These are phyloP conservation scores for Andrena chrysosceles DNA, from an alignment of 2,888 invertebrate species.

Conservation along the genomic window DNA sequence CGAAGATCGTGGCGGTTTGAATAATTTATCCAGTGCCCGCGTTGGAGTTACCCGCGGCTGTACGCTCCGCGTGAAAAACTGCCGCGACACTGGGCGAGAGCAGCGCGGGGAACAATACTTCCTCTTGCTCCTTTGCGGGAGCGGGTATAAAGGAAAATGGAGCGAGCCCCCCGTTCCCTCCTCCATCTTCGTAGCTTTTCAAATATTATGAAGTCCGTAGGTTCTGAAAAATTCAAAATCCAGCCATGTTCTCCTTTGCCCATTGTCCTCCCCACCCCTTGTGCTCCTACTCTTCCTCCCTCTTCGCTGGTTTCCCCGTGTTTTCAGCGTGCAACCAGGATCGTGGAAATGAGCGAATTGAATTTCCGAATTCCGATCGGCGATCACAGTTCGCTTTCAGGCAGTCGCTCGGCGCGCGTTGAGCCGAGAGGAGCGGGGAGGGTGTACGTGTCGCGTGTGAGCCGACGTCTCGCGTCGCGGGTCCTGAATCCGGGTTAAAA, in stretches of 20 bases:
- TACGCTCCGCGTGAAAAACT: conserved; percentile 25
- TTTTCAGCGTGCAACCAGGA: no score
- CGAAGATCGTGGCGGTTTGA: conserved; percentile 57
- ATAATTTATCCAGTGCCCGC: conserved; percentile 64
- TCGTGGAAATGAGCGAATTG: background rate
- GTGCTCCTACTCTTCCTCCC: background rate
- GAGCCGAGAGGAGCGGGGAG: background rate
- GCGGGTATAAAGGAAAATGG: conserved; percentile 46
- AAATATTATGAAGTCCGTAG: conserved; percentile 53
- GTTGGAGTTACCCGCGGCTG: conserved; percentile 48
- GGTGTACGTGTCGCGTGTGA: conserved; percentile 38
- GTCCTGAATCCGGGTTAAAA: conserved; percentile 73
- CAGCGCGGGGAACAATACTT: conserved; percentile 52
- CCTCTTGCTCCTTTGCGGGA: conserved; percentile 27
- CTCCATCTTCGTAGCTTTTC: conserved; percentile 33
- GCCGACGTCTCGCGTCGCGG: conserved; percentile 50
- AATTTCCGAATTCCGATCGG: conserved; percentile 29
- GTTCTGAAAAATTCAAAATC: conserved; percentile 58
- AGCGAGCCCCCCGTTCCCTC: conserved; percentile 11
- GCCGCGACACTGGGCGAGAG: conserved; percentile 3
- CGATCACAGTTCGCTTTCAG: background rate
- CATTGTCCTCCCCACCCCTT: conserved; percentile 2
- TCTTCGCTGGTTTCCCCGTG: no score
- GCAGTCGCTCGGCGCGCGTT: background rate
- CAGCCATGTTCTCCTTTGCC: conserved; percentile 24